These are phyloP conservation scores for Rhinogobius similis DNA, from an alignment of 2,113 vertebrate species.

Conservation along the genomic window DNA sequence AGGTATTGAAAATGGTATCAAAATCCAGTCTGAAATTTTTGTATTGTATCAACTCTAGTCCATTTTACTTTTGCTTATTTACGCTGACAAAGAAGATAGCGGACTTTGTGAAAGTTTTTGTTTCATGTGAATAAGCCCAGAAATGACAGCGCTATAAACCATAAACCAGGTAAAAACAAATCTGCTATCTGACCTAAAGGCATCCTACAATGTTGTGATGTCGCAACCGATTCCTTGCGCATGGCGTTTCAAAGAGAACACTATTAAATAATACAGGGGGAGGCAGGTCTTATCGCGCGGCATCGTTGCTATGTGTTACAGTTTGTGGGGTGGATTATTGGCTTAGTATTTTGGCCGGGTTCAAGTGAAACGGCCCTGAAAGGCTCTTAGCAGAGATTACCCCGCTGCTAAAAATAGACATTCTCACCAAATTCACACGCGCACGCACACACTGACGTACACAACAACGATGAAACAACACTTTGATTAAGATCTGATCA, in stretches of 20 bases:
- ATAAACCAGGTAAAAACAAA: too few species aligned
- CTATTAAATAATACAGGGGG: constrained; percentile 69
- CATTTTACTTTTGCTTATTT: too few species aligned
- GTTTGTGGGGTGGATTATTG: constrained; percentile 82
- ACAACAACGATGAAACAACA: constrained; percentile 69
- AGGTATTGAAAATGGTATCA: too few species aligned
- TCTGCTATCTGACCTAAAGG: too few species aligned
- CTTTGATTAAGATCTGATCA: constrained; percentile 67
- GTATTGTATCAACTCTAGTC: too few species aligned
- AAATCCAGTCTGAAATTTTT: too few species aligned
- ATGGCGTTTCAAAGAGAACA: constrained; percentile 32
- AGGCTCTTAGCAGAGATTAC: constrained; percentile 93
- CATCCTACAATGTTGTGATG: too few species aligned
- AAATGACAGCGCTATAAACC: too few species aligned
- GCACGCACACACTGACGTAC: not conserved
- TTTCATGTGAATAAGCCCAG: too few species aligned
- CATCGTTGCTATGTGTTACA: constrained; percentile 42
- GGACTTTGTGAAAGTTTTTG: too few species aligned
- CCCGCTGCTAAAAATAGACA: constrained; percentile 90
- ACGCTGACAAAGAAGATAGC: too few species aligned
- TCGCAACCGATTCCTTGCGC: constrained; percentile 40
- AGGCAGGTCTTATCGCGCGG: constrained; percentile 36
- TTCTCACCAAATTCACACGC: constrained; percentile 35
- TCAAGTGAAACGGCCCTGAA: constrained; percentile 87
- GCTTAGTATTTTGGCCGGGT: constrained; percentile 93